phyloP scores from a whole-genome alignment of 2,888 invertebrate species.

The Gari tellinella region DNA sequence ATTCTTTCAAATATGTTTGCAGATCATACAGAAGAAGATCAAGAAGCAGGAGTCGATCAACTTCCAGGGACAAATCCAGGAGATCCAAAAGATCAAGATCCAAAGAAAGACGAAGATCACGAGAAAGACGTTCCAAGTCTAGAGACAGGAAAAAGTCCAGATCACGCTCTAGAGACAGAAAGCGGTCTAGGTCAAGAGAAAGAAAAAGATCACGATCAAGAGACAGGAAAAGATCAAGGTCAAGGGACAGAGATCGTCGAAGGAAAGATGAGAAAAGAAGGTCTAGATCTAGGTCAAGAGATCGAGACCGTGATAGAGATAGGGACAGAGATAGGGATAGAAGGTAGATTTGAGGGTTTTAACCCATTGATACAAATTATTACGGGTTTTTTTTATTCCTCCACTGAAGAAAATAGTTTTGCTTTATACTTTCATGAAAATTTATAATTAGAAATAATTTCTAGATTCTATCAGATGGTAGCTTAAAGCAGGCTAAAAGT shows the following conservation, averaged over 20 bases:
- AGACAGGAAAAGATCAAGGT: slow-evolving; percentile 63
- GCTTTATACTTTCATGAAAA: too few relatives aligned
- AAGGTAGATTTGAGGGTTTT: slow-evolving; percentile 79
- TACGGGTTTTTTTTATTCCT: too few relatives aligned
- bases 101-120: slow-evolving; percentile 59
- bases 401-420: too few relatives aligned
- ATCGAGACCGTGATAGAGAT: slow-evolving; percentile 57
- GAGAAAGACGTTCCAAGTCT: slow-evolving; percentile 66
- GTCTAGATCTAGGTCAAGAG: slow-evolving; percentile 67
- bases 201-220: slow-evolving; percentile 54
- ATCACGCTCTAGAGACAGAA: slow-evolving; percentile 73
- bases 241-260: slow-evolving; percentile 70
- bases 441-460: too few relatives aligned
- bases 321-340: slow-evolving; percentile 72
- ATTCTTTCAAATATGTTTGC: slow-evolving; percentile 11
- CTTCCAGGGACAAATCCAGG: slow-evolving; percentile 65
- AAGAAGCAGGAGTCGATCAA: slow-evolving; percentile 61
- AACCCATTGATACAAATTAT: slow-evolving; percentile 81
- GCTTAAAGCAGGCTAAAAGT: too few relatives aligned
- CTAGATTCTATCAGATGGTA: too few relatives aligned
- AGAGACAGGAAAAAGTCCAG: slow-evolving; percentile 74
- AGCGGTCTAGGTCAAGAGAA: slow-evolving; percentile 72
- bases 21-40: slow-evolving; percentile 77
- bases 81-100: slow-evolving; percentile 45
- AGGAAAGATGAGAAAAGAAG: slow-evolving; percentile 40